Conservation (phyloP, 2,797 vertebrate species). For the Sebastes oblongus region DNA sequence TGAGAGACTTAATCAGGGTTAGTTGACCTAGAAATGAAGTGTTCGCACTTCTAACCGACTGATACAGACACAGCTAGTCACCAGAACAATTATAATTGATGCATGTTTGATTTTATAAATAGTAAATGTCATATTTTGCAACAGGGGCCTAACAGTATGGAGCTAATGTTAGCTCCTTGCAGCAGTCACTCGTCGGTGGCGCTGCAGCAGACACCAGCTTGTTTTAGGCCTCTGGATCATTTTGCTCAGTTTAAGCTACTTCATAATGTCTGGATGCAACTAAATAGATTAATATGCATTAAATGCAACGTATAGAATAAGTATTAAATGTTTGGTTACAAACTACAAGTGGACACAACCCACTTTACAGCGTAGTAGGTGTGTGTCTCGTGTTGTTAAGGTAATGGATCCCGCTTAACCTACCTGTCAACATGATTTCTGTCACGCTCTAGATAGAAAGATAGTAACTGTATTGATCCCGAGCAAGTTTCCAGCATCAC, state of each 20-base stretch:
- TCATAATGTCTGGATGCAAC: fast-evolving
- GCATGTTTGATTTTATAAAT: neutral
- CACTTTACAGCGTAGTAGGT: no score
- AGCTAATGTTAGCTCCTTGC: neutral
- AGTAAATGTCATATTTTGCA: neutral
- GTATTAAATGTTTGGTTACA: no score
- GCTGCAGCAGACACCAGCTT: slow-evolving; percentile 3
- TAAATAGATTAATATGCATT: fast-evolving
- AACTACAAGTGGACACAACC: no score
- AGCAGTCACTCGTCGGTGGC: slow-evolving; percentile 12
- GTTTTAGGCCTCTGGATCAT: slow-evolving; percentile 36
- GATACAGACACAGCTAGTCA: fast-evolving
- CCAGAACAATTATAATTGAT: fast-evolving
- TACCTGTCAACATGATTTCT: no score
- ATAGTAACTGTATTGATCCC: no score
- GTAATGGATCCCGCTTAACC: no score
- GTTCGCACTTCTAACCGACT: fast-evolving
- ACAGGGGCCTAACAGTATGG: slow-evolving; percentile 21
- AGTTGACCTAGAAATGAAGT: neutral
- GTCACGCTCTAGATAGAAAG: no score
- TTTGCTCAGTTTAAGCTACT: neutral
- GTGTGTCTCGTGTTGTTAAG: no score
- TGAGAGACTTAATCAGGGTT: neutral
- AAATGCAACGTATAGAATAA: fast-evolving
- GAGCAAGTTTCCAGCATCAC: no score